phyloP scores from a whole-genome alignment of 1,140 invertebrate species.

The Diorhabda sublineata region DNA sequence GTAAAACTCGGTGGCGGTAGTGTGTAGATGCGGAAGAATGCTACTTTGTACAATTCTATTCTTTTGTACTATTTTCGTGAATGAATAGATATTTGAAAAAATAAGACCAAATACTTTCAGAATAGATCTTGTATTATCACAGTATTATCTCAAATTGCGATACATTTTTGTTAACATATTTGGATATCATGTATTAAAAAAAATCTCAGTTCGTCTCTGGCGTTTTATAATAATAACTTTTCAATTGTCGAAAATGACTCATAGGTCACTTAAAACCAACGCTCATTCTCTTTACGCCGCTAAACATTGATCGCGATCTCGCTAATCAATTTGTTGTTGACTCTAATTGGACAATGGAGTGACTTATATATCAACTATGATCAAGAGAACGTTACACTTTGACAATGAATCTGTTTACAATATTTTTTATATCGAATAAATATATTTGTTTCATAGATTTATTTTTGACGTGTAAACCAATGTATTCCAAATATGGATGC shows the following conservation, averaged over 20 bases:
- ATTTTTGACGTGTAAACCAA: no score
- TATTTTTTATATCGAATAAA: neutral
- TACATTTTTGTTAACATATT: neutral
- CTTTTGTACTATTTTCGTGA: no score
- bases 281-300: neutral
- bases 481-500: no score
- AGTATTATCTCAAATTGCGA: neutral
- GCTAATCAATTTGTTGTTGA: conserved; percentile 6
- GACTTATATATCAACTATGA: conserved; percentile 4
- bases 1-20: no score
- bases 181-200: neutral
- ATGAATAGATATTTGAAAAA: no score
- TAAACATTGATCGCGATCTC: neutral
- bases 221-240: neutral
- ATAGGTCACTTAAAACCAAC: neutral
- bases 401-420: conserved; percentile 9
- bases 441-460: neutral
- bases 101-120: no score
- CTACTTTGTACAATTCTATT: no score
- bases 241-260: conserved; percentile 8
- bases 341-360: neutral
- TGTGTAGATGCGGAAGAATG: no score
- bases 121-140: no score
- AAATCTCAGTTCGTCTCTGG: neutral
- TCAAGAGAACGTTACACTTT: conserved; percentile 8